These are phyloP conservation scores for Panurus biarmicus DNA, from an alignment of 2,113 vertebrate genomes.

Conservation along the genomic window DNA sequence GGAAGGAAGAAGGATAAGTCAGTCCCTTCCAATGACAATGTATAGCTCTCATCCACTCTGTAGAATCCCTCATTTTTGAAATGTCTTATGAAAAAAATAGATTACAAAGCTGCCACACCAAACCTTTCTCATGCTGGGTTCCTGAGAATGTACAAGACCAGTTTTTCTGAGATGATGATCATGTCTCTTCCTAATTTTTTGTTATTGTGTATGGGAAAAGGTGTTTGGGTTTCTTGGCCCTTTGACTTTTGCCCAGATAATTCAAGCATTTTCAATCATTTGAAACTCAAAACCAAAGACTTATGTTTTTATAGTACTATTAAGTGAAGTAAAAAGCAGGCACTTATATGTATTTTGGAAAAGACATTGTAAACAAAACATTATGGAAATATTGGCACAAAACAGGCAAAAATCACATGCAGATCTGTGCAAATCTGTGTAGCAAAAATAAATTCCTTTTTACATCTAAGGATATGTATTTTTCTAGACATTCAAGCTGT, in stretches of 20 bases:
- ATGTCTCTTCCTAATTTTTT: neutral
- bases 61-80: neutral
- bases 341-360: neutral
- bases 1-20: neutral
- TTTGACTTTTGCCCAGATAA: neutral
- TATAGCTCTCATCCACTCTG: neutral
- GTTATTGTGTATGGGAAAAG: neutral
- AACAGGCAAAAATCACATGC: neutral
- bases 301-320: neutral
- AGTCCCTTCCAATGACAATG: neutral
- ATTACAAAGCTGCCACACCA: neutral
- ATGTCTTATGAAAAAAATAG: neutral
- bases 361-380: neutral
- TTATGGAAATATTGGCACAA: neutral
- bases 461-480: neutral
- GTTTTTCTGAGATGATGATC: neutral
- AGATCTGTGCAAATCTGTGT: neutral
- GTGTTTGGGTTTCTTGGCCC: neutral
- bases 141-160: neutral
- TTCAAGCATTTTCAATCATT: neutral
- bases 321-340: neutral
- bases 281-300: neutral
- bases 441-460: neutral
- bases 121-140: neutral
- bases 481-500: neutral